Conservation (phyloP, 2,888 invertebrate genomes). For the Clanis bilineata region DNA sequence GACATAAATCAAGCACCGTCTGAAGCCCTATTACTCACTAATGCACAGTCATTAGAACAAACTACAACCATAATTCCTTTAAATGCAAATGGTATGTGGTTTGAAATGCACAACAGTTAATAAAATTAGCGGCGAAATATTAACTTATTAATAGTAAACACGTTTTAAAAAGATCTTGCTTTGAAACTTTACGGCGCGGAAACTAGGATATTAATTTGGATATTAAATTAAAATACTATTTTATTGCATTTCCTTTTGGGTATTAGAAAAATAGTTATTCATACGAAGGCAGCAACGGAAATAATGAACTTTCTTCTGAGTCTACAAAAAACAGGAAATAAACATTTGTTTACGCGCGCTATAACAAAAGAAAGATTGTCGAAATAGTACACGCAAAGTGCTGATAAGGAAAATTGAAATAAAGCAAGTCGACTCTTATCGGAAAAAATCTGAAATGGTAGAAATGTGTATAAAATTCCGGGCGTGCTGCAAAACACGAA, state of each 20-base stretch:
- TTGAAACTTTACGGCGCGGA: too few relatives aligned
- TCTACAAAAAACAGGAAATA: neutral
- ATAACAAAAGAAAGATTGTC: neutral
- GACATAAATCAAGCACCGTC: neutral
- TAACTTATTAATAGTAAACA: neutral
- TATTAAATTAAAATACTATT: too few relatives aligned
- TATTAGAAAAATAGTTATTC: too few relatives aligned
- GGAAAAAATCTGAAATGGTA: neutral
- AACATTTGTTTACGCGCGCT: neutral
- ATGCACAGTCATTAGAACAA: neutral
- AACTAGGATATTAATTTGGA: too few relatives aligned
- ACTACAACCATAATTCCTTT: neutral
- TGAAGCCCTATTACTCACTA: slow-evolving; percentile 1
- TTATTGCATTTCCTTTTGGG: too few relatives aligned
- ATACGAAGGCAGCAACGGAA: too few relatives aligned
- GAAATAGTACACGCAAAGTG: neutral
- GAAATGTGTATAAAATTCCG: neutral
- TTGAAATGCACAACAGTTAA: neutral
- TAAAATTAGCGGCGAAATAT: neutral
- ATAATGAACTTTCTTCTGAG: too few relatives aligned
- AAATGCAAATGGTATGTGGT: neutral
- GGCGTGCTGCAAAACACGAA: neutral
- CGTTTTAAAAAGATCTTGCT: neutral
- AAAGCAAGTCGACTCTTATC: neutral
- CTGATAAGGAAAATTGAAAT: neutral